Percentiles rank a stretch among this genome's conserved stretches.
These are phyloP conservation scores for Bryconaethiops microstoma DNA, from an alignment of 2,797 vertebrate genomes.

Conservation along the genomic window DNA sequence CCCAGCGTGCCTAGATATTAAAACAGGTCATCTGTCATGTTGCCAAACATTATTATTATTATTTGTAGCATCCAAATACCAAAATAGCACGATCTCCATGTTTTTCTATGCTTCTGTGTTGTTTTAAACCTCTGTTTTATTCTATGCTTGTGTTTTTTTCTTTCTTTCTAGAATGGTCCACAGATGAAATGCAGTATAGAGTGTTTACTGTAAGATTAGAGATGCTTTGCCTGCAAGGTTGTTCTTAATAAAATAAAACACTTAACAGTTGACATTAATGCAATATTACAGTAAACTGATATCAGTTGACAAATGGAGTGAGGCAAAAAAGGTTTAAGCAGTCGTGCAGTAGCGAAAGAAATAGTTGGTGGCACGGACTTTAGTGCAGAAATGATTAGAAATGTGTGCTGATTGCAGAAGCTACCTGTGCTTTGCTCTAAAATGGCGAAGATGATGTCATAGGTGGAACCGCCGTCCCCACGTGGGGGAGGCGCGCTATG, in stretches of 20 bases:
- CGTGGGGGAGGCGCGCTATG: conserved; percentile 75
- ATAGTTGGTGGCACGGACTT: conserved; percentile 35
- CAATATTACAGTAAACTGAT: too few relatives aligned
- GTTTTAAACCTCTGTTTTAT: too few relatives aligned
- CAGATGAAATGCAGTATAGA: too few relatives aligned
- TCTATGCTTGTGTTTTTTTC: too few relatives aligned
- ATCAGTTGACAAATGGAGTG: too few relatives aligned
- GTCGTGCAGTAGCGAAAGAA: background rate
- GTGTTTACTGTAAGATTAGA: too few relatives aligned
- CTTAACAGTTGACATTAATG: too few relatives aligned
- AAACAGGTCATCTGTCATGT: background rate
- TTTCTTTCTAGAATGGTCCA: too few relatives aligned
- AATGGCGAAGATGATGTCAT: conserved; percentile 86
- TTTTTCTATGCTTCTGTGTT: too few relatives aligned
- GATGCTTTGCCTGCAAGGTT: too few relatives aligned
- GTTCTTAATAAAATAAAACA: too few relatives aligned
- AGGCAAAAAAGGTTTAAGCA: background rate
- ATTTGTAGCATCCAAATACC: background rate
- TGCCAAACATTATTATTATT: background rate
- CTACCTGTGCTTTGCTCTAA: conserved; percentile 82
- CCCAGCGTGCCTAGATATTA: background rate
- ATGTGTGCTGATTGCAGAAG: conserved; percentile 55
- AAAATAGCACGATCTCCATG: too few relatives aligned
- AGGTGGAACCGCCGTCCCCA: conserved; percentile 70
- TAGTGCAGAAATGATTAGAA: conserved; percentile 51